A percentile compares a stretch with the other conserved stretches of the same genome.
Evolutionary conservation across 92 coral and sea anemone species (phyloP).

Genomic region (Ricordea florida): DNA sequence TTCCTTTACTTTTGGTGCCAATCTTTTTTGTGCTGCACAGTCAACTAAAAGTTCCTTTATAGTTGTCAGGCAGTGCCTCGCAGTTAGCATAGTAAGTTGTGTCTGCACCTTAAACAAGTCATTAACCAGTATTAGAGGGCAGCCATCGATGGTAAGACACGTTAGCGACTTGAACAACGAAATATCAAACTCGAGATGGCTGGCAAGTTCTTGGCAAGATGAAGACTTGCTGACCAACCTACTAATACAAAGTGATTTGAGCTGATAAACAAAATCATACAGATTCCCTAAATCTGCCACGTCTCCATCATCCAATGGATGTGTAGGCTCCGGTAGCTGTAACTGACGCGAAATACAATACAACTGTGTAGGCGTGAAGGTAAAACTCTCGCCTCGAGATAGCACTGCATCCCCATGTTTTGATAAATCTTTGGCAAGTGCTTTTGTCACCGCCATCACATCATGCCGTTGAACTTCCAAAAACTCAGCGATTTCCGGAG

Average conservation of each 20-base stretch:
- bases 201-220: constrained; percentile 72
- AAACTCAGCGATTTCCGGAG: constrained; percentile 86
- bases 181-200: constrained; percentile 91
- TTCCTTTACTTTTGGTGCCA: constrained; percentile 65
- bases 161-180: constrained; percentile 86
- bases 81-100: constrained; percentile 77
- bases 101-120: constrained; percentile 74
- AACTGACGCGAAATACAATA: constrained; percentile 92
- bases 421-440: constrained; percentile 76
- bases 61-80: constrained; percentile 70
- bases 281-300: constrained; percentile 80
- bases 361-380: constrained; percentile 86
- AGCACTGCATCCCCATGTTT: constrained; percentile 66
- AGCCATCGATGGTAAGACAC: constrained; percentile 73
- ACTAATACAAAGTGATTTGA: constrained; percentile 72
- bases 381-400: constrained; percentile 66
- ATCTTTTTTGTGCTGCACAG: constrained; percentile 70
- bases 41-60: constrained; percentile 91
- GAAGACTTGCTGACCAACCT: constrained; percentile 36
- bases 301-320: constrained; percentile 57
- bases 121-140: constrained; percentile 76
- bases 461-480: constrained; percentile 90
- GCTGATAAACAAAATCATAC: constrained; percentile 83
- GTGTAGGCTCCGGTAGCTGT: constrained; percentile 83
- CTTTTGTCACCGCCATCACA: constrained; percentile 84